phyloP scores from a whole-genome alignment of 2,113 vertebrate genomes.

The Xerus inauris region DNA sequence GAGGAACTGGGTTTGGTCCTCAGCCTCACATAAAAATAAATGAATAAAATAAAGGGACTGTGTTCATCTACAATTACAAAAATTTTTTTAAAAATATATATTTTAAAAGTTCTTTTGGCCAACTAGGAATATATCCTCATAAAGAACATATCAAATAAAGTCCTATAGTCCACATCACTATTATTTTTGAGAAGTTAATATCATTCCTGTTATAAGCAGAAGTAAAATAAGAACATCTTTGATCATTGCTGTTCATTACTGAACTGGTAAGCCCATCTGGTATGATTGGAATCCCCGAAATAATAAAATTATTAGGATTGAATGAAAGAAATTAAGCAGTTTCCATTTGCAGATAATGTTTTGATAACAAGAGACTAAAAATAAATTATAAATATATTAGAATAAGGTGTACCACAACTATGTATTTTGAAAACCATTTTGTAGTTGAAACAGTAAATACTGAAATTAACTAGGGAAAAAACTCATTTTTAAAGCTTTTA shows the following conservation, averaged over 20 bases:
- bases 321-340: not conserved
- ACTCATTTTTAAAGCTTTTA: not conserved
- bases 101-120: not conserved
- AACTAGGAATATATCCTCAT: not conserved
- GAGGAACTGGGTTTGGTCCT: too few relatives aligned
- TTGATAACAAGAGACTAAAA: constrained; percentile 14
- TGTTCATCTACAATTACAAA: too few relatives aligned
- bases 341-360: not conserved
- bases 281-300: not conserved
- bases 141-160: not conserved
- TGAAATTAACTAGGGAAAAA: constrained; percentile 4
- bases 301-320: not conserved
- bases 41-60: too few relatives aligned
- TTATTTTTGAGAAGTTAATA: constrained; percentile 4
- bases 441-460: not conserved
- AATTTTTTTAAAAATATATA: too few relatives aligned
- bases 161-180: not conserved
- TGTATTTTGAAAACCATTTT: not conserved
- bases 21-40: too few relatives aligned
- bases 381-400: not conserved
- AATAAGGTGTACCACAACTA: not conserved
- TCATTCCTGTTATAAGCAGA: not conserved
- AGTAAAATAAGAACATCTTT: constrained; percentile 1
- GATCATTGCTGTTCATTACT: not conserved
- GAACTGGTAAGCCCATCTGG: not conserved